Conservation (phyloP, 2,888 invertebrate species). For the Euspilapteryx auroguttella region DNA sequence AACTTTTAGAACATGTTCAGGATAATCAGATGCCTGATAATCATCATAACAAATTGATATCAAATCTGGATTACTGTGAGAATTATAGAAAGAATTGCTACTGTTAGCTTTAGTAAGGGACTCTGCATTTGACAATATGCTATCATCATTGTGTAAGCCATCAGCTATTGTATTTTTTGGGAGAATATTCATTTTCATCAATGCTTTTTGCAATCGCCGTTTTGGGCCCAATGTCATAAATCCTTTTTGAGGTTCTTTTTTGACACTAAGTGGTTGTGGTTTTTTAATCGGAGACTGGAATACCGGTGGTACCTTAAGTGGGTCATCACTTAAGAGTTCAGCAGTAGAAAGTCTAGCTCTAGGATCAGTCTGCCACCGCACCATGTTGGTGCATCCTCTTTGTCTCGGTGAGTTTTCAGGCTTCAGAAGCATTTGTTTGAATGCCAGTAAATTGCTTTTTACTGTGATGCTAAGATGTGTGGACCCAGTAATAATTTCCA, state of each 20-base stretch:
- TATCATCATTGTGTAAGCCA: slow-evolving; percentile 68
- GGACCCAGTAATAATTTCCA: slow-evolving; percentile 90
- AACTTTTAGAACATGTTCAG: slow-evolving; percentile 96
- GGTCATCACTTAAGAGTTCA: slow-evolving; percentile 63
- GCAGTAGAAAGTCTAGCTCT: slow-evolving; percentile 79
- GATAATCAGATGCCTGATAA: slow-evolving; percentile 78
- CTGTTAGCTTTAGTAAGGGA: slow-evolving; percentile 46
- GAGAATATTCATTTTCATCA: slow-evolving; percentile 87
- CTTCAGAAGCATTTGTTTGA: slow-evolving; percentile 68
- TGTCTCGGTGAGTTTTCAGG: slow-evolving; percentile 83
- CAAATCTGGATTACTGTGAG: slow-evolving; percentile 88
- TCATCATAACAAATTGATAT: slow-evolving; percentile 84
- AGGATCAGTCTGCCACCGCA: slow-evolving; percentile 69
- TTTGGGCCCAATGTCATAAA: slow-evolving; percentile 91
- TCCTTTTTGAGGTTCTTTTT: slow-evolving; percentile 70
- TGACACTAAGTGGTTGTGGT: slow-evolving; percentile 58
- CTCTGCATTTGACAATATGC: slow-evolving; percentile 63
- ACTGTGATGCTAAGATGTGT: slow-evolving; percentile 96
- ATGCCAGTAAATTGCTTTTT: slow-evolving; percentile 92
- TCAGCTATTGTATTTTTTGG: slow-evolving; percentile 79
- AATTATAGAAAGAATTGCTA: slow-evolving; percentile 69
- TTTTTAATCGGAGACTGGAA: slow-evolving; percentile 59
- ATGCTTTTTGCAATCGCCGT: slow-evolving; percentile 78
- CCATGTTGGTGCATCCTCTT: slow-evolving; percentile 67
- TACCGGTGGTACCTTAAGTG: slow-evolving; percentile 40